phyloP scores from a whole-genome alignment of 1,140 invertebrate species.

The Camponotus floridanus region DNA sequence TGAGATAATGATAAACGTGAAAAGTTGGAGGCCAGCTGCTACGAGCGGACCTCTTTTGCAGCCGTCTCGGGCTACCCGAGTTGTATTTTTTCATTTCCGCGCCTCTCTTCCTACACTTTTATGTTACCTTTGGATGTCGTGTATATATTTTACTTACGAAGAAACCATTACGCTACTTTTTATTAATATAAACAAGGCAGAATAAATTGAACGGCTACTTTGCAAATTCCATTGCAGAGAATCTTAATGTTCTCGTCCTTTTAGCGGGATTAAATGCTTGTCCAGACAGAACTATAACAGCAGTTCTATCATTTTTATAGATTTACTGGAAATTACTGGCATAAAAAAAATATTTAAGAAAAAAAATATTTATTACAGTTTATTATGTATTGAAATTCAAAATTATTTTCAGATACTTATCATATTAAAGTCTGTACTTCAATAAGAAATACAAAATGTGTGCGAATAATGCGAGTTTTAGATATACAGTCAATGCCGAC shows the following conservation, averaged over 20 bases:
- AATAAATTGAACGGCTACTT: not conserved
- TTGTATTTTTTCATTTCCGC: slow-evolving; percentile 59
- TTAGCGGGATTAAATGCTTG: slow-evolving; percentile 9
- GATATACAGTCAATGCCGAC: not conserved
- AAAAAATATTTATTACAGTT: too few relatives aligned
- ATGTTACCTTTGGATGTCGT: slow-evolving; percentile 18
- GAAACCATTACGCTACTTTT: not conserved
- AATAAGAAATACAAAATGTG: not conserved
- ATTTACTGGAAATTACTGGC: not conserved
- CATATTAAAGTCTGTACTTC: not conserved
- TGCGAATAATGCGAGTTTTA: not conserved
- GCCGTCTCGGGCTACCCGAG: slow-evolving; percentile 43
- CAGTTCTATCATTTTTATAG: not conserved
- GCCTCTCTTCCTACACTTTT: slow-evolving; percentile 9
- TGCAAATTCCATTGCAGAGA: not conserved
- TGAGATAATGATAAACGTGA: slow-evolving; percentile 70
- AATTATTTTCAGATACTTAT: not conserved
- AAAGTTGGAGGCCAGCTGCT: slow-evolving; percentile 70
- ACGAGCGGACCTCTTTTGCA: slow-evolving; percentile 61
- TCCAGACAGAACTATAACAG: slow-evolving; percentile 2
- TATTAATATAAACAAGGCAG: slow-evolving; percentile 54
- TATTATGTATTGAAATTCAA: not conserved
- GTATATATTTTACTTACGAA: slow-evolving; percentile 45
- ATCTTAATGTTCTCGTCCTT: not conserved
- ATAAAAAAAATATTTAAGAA: not conserved